Evolutionary conservation across 2,797 vertebrate genomes (phyloP).

Genomic region (Spinus olivaceus): DNA sequence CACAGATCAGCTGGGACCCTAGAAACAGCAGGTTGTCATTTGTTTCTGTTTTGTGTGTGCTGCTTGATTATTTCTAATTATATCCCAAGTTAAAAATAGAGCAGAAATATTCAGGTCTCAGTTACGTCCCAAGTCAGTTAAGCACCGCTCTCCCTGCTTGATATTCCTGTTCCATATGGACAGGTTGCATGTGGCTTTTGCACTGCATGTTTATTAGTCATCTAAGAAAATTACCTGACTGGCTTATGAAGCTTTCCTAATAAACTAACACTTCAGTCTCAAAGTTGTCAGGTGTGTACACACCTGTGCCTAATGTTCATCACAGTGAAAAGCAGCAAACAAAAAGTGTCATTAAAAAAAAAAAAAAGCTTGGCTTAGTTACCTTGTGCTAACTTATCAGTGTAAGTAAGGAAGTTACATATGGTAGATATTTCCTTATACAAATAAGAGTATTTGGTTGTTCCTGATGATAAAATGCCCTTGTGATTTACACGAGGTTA

Average conservation of each 20-base stretch:
- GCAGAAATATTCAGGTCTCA: neutral
- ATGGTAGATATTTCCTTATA: neutral
- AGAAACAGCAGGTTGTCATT: neutral
- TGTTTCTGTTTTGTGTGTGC: neutral
- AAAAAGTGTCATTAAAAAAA: neutral
- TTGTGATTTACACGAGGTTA: neutral
- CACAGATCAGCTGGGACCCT: neutral
- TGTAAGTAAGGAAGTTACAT: neutral
- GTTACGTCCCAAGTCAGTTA: neutral
- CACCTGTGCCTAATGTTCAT: neutral
- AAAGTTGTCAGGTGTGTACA: neutral
- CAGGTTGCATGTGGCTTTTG: neutral
- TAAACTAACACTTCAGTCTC: neutral
- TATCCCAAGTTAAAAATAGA: slow-evolving; percentile 26
- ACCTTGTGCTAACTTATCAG: neutral
- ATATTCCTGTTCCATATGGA: neutral
- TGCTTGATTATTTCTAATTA: slow-evolving; percentile 47
- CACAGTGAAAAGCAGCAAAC: neutral
- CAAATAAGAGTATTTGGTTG: neutral
- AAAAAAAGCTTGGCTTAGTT: neutral
- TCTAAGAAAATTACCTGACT: neutral
- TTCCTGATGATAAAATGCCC: neutral
- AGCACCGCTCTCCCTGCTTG: neutral
- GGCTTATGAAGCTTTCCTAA: neutral
- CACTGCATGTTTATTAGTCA: neutral